Conservation (phyloP, 2,797 vertebrate genomes). For the Leucoraja ocellata region DNA sequence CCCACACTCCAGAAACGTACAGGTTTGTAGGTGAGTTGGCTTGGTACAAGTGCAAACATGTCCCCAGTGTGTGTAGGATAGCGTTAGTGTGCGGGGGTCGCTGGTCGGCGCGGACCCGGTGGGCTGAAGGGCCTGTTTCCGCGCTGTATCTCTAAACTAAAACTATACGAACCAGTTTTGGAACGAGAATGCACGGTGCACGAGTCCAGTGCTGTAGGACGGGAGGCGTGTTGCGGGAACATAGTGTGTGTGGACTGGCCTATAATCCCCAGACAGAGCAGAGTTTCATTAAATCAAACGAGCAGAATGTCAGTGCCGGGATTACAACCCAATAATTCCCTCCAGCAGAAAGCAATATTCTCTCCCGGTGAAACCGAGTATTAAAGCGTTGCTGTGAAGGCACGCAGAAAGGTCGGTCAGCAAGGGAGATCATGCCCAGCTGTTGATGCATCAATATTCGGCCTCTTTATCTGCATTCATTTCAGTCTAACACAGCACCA, state of each 20-base stretch:
- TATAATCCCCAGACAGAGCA: neutral
- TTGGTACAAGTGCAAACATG: no score
- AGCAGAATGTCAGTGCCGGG: neutral
- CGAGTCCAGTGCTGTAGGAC: neutral
- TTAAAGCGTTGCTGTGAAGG: conserved; percentile 1
- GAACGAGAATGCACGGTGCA: no score
- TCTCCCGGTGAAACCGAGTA: neutral
- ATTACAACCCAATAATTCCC: conserved; percentile 9
- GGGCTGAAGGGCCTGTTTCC: no score
- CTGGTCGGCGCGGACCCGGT: no score
- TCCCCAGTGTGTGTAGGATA: no score
- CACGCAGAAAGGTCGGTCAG: conserved; percentile 21
- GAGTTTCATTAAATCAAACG: neutral
- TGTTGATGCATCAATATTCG: conserved; percentile 19
- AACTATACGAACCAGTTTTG: no score
- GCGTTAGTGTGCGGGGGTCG: no score
- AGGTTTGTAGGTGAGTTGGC: no score
- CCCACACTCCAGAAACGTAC: no score
- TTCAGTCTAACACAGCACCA: conserved; percentile 57
- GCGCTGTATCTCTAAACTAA: no score
- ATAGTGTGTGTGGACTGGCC: neutral
- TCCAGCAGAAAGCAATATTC: neutral
- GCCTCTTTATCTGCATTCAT: conserved; percentile 36
- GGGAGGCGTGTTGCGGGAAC: neutral
- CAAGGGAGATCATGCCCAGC: conserved; percentile 15